A percentile compares a stretch with the other conserved stretches of the same genome.
These are phyloP conservation scores for Megaceryle maxima DNA, from an alignment of 2,113 vertebrate genomes.

Conservation along the genomic window DNA sequence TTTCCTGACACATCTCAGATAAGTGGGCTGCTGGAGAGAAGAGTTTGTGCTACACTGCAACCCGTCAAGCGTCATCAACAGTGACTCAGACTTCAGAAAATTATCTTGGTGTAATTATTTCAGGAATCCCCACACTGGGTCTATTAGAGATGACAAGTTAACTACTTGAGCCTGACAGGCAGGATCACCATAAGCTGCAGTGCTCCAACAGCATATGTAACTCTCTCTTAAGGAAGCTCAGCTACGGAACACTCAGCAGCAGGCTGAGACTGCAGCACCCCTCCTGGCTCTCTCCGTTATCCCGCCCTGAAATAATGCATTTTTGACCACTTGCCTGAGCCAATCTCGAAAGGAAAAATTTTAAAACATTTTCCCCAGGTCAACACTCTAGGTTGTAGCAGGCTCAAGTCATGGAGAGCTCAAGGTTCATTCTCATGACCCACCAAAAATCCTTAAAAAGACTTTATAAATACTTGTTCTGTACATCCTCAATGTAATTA, in stretches of 20 bases:
- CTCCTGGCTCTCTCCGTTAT: background rate
- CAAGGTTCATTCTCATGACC: background rate
- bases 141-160: slow-evolving; percentile 17
- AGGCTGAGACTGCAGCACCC: background rate
- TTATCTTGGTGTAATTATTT: slow-evolving; percentile 17
- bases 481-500: background rate
- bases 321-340: background rate
- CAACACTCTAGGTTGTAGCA: background rate
- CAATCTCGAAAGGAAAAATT: background rate
- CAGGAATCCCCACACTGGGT: slow-evolving; percentile 5
- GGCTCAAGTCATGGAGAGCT: background rate
- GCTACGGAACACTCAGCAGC: background rate
- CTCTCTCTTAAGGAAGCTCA: background rate
- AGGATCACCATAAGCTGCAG: background rate
- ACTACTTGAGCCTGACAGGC: background rate
- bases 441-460: background rate
- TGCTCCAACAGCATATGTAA: background rate
- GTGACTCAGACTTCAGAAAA: slow-evolving; percentile 16
- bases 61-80: background rate
- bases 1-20: slow-evolving; percentile 40
- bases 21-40: background rate
- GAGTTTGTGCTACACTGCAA: background rate
- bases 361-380: background rate
- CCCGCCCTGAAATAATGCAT: background rate
- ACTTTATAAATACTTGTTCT: background rate